phyloP scores from a whole-genome alignment of 2,797 vertebrate genomes.

The Eospalax fontanierii region DNA sequence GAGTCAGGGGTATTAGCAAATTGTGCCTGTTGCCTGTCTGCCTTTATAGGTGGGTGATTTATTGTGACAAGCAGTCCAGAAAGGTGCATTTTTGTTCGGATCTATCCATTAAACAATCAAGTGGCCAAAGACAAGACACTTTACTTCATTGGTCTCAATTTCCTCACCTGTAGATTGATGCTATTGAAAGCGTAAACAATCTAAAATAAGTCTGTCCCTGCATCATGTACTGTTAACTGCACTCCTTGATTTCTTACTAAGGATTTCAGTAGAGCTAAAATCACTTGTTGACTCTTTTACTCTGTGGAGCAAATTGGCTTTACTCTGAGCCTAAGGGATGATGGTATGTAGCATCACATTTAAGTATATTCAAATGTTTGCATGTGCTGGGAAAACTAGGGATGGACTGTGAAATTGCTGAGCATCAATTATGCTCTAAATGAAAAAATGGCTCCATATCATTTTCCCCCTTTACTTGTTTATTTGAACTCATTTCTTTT shows the following conservation, averaged over 20 bases:
- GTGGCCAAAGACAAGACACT: not conserved
- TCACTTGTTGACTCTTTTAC: not conserved
- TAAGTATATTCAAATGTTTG: not conserved
- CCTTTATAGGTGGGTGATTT: not conserved
- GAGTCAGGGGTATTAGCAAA: not conserved
- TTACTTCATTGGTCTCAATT: conserved; percentile 51
- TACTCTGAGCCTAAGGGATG: not conserved
- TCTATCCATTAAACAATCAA: not conserved
- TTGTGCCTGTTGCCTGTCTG: not conserved
- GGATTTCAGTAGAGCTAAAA: not conserved
- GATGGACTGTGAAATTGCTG: not conserved
- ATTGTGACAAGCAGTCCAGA: not conserved
- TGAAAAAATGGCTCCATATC: not conserved
- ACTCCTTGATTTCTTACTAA: conserved; percentile 37
- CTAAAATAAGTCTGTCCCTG: not conserved
- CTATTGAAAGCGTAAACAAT: not conserved
- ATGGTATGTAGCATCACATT: not conserved
- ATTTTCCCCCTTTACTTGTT: conserved; percentile 43
- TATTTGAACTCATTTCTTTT: conserved; percentile 4
- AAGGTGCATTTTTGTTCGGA: not conserved
- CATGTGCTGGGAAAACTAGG: not conserved
- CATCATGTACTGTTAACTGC: not conserved
- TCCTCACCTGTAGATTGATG: not conserved
- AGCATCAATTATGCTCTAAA: conserved; percentile 47
- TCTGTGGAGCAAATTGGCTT: not conserved